phyloP scores from a whole-genome alignment of 2,888 invertebrate genomes.

The Orgyia antiqua region DNA sequence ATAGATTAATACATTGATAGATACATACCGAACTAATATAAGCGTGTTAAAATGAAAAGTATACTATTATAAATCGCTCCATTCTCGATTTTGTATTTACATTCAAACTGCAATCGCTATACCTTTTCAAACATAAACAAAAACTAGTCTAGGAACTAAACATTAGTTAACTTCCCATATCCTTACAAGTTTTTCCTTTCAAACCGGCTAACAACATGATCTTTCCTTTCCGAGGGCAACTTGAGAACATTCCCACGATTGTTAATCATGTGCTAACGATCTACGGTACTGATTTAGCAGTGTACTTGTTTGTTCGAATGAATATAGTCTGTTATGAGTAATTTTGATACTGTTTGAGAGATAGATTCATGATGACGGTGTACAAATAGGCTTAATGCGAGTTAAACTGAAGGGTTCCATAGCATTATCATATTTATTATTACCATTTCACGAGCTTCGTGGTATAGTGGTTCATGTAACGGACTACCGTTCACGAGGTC shows the following conservation, averaged over 20 bases:
- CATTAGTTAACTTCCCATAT: slow-evolving; percentile 3
- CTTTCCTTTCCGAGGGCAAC: slow-evolving; percentile 27
- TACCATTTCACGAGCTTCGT: too few relatives aligned
- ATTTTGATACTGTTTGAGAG: slow-evolving; percentile 10
- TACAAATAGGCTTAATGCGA: too few relatives aligned
- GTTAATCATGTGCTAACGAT: slow-evolving; percentile 38
- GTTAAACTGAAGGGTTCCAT: too few relatives aligned
- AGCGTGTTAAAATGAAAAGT: too few relatives aligned
- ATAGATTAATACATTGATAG: too few relatives aligned
- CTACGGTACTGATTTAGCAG: slow-evolving; percentile 38
- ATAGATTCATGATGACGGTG: not conserved
- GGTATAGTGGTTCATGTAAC: too few relatives aligned
- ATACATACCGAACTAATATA: too few relatives aligned
- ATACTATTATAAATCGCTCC: too few relatives aligned
- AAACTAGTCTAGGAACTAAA: slow-evolving; percentile 1
- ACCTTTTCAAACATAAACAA: not conserved
- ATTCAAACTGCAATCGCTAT: not conserved
- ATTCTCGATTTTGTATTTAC: too few relatives aligned
- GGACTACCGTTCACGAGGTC: too few relatives aligned
- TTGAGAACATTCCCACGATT: slow-evolving; percentile 37
- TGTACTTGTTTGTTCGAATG: slow-evolving; percentile 29
- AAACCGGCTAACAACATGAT: slow-evolving; percentile 23
- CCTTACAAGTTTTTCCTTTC: slow-evolving; percentile 15
- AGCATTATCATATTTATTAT: too few relatives aligned
- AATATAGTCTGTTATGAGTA: slow-evolving; percentile 18